These are phyloP conservation scores for Zeuzera pyrina DNA, from an alignment of 2,888 invertebrate species.

Conservation along the genomic window DNA sequence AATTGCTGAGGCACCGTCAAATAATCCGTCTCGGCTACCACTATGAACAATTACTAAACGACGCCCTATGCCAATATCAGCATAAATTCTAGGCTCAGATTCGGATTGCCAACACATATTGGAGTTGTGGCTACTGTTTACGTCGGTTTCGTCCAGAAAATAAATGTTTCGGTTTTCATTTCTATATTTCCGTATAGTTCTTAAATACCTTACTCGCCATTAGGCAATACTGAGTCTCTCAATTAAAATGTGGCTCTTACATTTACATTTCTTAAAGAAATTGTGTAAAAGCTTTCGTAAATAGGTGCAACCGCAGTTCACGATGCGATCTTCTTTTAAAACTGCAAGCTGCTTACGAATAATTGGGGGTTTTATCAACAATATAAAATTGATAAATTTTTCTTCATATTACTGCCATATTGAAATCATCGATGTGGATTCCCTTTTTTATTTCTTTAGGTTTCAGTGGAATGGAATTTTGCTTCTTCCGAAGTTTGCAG, in stretches of 20 bases:
- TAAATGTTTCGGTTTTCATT: conserved; percentile 3
- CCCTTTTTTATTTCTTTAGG: conserved; percentile 2
- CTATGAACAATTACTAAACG: conserved; percentile 5
- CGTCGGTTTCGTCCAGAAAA: conserved; percentile 2
- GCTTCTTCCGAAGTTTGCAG: background rate
- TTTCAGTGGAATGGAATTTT: background rate
- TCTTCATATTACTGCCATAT: conserved; percentile 1
- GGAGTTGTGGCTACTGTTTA: no score
- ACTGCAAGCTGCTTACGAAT: conserved; percentile 1
- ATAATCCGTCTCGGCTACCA: conserved; percentile 2
- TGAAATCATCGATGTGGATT: conserved; percentile 1
- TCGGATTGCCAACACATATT: no score
- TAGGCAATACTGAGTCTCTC: conserved; percentile 3
- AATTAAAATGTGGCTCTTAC: conserved; percentile 1
- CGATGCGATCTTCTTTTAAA: conserved; percentile 1
- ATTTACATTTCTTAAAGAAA: conserved; percentile 4
- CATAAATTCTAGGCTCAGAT: background rate
- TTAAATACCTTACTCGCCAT: conserved; percentile 3
- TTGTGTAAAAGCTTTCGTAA: conserved; percentile 2
- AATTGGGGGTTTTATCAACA: conserved; percentile 2
- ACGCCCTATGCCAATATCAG: conserved; percentile 2
- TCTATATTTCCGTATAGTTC: conserved; percentile 3
- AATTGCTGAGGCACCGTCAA: background rate
- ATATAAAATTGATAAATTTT: conserved; percentile 5
- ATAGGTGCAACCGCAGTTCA: conserved; percentile 1